phyloP scores from a whole-genome alignment of 2,797 vertebrate genomes.

The Gallirallus australis region DNA sequence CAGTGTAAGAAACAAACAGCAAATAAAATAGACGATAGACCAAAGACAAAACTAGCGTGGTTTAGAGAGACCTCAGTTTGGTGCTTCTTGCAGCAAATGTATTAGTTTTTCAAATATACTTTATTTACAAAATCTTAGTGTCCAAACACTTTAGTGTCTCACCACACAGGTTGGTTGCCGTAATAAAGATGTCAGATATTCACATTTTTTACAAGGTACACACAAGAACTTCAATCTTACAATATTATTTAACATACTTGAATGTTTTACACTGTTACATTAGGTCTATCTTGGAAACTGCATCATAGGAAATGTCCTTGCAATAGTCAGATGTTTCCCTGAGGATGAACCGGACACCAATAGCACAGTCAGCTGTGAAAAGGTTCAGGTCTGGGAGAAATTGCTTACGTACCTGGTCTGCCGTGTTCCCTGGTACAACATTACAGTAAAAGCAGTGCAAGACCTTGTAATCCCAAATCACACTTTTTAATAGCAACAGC shows the following conservation, averaged over 20 bases:
- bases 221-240: neutral
- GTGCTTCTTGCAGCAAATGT: neutral
- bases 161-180: rapidly evolving
- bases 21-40: neutral
- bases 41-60: neutral
- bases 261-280: neutral
- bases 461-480: neutral
- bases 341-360: neutral
- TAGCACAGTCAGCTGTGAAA: neutral
- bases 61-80: neutral
- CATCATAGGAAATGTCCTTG: neutral
- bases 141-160: neutral
- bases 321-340: neutral
- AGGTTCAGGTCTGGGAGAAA: neutral
- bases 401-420: neutral
- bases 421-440: neutral
- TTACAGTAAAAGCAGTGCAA: neutral
- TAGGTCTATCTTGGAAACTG: neutral
- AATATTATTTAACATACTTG: neutral
- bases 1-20: neutral
- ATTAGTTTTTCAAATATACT: neutral
- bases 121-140: neutral
- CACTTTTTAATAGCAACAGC: neutral
- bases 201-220: neutral
- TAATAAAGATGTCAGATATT: neutral